Percentiles rank a stretch among this genome's conserved stretches.
Conservation (phyloP, 2,113 vertebrate species). For the Xiphophorus hellerii region DNA sequence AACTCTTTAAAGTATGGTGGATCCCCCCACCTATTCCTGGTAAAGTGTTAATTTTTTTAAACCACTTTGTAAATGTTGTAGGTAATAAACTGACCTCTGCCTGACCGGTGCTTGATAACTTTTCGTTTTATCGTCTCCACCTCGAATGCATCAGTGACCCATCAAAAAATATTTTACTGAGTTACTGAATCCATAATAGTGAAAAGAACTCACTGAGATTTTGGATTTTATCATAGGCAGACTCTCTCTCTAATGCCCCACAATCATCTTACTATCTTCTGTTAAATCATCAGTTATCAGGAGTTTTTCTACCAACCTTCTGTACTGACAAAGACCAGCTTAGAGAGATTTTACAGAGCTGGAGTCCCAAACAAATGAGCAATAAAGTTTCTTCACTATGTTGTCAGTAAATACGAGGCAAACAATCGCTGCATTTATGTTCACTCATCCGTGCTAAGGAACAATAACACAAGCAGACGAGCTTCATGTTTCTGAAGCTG, state of each 20-base stretch:
- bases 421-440: not conserved
- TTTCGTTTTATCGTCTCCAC: no score
- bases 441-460: not conserved
- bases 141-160: no score
- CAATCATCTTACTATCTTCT: not conserved
- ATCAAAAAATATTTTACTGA: not conserved
- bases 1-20: no score
- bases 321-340: no score
- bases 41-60: no score
- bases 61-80: no score
- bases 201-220: not conserved
- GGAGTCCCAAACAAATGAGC: not conserved
- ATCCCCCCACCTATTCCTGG: no score
- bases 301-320: not conserved
- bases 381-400: not conserved
- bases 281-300: not conserved
- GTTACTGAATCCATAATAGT: not conserved
- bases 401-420: not conserved
- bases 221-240: not conserved
- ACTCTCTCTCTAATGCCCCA: not conserved
- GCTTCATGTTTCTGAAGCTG: not conserved
- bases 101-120: no score
- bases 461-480: not conserved
- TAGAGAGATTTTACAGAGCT: not conserved
- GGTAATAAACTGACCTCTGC: no score